Percentiles rank a stretch among this genome's conserved stretches.
phyloP scores from a whole-genome alignment of 2,797 vertebrate genomes.

The Myiotriccus ornatus region DNA sequence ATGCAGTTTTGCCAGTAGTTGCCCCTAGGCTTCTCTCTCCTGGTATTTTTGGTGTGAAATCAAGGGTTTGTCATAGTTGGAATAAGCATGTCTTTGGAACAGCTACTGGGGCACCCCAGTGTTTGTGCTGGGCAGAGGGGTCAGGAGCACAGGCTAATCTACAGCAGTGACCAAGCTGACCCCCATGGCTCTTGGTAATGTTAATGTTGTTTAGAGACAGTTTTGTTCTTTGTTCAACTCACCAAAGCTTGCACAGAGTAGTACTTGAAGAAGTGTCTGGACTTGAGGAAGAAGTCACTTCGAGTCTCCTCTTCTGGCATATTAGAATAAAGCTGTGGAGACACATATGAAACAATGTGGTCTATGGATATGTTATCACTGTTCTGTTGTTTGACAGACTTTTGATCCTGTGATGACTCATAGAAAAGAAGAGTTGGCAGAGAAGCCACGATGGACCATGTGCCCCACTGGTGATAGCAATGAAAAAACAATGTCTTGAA shows the following conservation, averaged over 20 bases:
- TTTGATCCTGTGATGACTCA: constrained; percentile 53
- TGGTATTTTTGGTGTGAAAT: not conserved
- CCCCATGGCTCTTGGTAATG: not conserved
- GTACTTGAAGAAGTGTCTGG: not conserved
- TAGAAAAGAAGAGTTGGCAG: constrained; percentile 20
- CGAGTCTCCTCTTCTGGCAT: not conserved
- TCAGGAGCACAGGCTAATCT: not conserved
- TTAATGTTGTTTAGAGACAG: not conserved
- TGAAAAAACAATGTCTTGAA: constrained; percentile 55
- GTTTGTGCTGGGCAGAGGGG: not conserved
- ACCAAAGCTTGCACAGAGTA: not conserved
- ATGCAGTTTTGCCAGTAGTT: not conserved
- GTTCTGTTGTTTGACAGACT: constrained; percentile 42
- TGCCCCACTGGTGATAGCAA: constrained; percentile 38
- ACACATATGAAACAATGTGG: not conserved
- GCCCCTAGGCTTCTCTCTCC: not conserved
- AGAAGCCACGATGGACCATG: constrained; percentile 19
- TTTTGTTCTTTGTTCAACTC: not conserved
- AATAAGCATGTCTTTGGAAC: not conserved
- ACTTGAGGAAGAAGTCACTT: not conserved
- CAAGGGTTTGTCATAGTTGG: not conserved
- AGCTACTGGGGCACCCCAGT: not conserved
- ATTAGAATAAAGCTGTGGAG: not conserved
- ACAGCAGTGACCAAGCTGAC: not conserved
- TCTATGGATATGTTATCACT: constrained; percentile 29